Evolutionary conservation across 2,888 invertebrate species (phyloP).

Genomic region (Serripes groenlandicus): DNA sequence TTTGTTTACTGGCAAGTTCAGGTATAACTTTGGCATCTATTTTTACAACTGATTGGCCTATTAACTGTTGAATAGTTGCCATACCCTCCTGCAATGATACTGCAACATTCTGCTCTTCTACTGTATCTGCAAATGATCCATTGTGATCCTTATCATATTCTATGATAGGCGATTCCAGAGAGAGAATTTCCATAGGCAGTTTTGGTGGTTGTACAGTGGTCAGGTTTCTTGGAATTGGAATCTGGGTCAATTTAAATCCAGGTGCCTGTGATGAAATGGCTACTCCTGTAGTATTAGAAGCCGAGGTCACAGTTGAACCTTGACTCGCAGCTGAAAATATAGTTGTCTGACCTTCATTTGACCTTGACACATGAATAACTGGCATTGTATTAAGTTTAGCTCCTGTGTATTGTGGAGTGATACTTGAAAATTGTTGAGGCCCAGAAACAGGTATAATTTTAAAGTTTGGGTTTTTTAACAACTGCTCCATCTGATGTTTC

Average conservation of each 20-base stretch:
- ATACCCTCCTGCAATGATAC: constrained; percentile 43
- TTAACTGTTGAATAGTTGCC: constrained; percentile 47
- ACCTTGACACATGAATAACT: neutral
- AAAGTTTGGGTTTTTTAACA: constrained; percentile 17
- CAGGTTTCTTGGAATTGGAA: constrained; percentile 51
- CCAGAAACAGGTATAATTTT: constrained; percentile 16
- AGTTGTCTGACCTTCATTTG: neutral
- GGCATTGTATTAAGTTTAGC: neutral
- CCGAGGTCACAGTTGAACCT: neutral
- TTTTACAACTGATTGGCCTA: constrained; percentile 30
- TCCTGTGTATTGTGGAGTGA: neutral
- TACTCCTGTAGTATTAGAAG: neutral
- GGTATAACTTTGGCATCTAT: constrained; percentile 37
- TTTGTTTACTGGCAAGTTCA: constrained; percentile 22
- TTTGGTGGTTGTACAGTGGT: constrained; percentile 27
- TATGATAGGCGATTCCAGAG: neutral
- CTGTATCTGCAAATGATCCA: neutral
- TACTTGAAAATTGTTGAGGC: neutral
- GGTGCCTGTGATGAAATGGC: neutral
- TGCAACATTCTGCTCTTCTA: constrained; percentile 18
- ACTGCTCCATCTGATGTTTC: constrained; percentile 16
- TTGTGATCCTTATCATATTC: neutral
- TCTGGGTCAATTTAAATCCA: constrained; percentile 39
- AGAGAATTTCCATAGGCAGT: constrained; percentile 47
- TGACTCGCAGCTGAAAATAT: neutral